Conservation (phyloP, 35 echinoderm and acorn worm genomes). For the Lytechinus variegatus region DNA sequence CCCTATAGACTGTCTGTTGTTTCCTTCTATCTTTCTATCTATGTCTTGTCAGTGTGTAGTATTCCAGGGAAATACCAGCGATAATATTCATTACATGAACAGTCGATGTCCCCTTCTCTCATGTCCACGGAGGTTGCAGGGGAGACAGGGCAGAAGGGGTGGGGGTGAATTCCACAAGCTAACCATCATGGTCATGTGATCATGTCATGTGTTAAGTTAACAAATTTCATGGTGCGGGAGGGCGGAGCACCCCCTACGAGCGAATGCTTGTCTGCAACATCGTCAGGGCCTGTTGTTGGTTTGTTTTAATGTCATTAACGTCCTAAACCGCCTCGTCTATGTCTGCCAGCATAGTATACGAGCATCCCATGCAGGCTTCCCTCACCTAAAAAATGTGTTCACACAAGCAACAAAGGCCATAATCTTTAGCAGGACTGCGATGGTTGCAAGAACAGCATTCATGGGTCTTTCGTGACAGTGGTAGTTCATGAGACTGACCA, state of each 20-base stretch:
- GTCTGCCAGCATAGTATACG: background rate
- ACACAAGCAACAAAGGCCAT: background rate
- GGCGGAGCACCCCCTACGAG: background rate
- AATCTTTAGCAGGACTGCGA: background rate
- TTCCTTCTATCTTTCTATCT: background rate
- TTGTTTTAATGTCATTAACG: background rate
- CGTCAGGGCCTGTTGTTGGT: background rate
- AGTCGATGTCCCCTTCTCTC: background rate
- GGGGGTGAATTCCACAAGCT: background rate
- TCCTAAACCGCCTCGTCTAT: background rate
- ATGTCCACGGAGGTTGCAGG: background rate
- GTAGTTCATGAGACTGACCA: background rate
- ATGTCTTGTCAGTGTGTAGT: background rate
- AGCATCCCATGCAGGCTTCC: background rate
- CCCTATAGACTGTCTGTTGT: background rate
- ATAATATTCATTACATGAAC: background rate
- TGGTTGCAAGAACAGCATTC: background rate
- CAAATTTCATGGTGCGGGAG: background rate
- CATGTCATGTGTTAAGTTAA: background rate
- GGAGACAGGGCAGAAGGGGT: background rate
- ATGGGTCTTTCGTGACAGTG: background rate
- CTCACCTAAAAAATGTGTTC: background rate
- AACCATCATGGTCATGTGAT: background rate
- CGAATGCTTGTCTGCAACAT: background rate
- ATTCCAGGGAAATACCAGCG: conserved; percentile 9